Evolutionary conservation across 2,888 invertebrate species (phyloP), one percentile per base, ranked within the genome.

Genomic region (Drosophila tripunctata): DNA sequence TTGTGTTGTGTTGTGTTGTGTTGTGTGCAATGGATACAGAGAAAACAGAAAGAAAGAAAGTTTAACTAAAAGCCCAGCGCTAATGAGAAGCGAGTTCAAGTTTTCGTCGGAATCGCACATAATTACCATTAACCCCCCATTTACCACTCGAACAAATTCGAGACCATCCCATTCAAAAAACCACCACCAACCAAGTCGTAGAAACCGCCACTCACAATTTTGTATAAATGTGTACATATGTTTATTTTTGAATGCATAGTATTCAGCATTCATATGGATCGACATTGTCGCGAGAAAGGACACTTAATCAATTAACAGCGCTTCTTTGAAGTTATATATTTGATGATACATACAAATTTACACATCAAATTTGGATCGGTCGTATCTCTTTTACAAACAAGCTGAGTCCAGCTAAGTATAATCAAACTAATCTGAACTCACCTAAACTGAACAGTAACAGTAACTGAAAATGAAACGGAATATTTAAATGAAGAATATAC

Each of bases 401-500:
- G n/a, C n/a, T n/a, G n/a, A n/a, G n/a, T n/a, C n/a, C n/a, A n/a
- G n/a, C n/a, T 27, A 27, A 27, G 10, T 27, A 10, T 27, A 27
- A 27, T 10, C 10, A 27, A 27, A 27, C 24, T 27, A 8, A 27
- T 8, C 8, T 27, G 24, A 35, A 35, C 36, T 14, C n/a, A 50
- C 45, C 27, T 15, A 38, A 52, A 48, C 21, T 17, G 7, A n/a
- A n/a, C n/a, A n/a, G 6, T 1, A 43, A 43, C 43, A 4, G 24
- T n/a, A 47, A 57, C 55, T 62, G 33, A 80, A n/a, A 78, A 57
- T 57, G 52, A 57, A 67, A 52, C 31, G 41, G 33, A 50, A 63
- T 73, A 73, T 44, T 70, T 67, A 83, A 77, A 77, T 79, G 51
- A 78, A 67, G 69, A 61, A 67, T n/a, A n/a, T n/a, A n/a, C 54